Evolutionary conservation across 37 sponge, comb jelly and placozoan species (phyloP), one percentile per base, ranked within the genome.

Genomic region (Bolinopsis microptera): DNA sequence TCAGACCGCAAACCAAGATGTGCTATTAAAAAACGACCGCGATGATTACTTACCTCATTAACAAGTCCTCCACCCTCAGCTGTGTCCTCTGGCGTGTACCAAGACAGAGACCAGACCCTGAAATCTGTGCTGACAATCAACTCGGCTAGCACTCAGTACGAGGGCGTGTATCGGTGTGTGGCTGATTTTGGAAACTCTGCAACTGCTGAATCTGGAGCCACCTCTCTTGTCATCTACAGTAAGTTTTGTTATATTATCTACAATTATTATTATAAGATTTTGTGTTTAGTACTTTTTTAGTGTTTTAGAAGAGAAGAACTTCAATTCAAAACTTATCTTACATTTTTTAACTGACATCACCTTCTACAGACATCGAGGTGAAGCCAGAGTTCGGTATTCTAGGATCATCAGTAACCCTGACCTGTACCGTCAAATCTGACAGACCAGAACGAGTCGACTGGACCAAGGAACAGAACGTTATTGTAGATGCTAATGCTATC

Each of bases 381-480:
- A 3, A 13, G 13, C 27, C 41, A 9, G 90, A 18, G 41, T 86
- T 39, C 61, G 90, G 36, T 41, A 86, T 86, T 27, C 25, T 86
- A 9, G 90, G 90, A 30, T 35, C 38, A 3, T 3, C 40, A 22
- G 90, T 39, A 41, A 39, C 28, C 16, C 40, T 86, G 23, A 86
- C 90, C 61, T 86, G 90, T 40, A 40, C 61, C 1, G 22, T 86
- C 90, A 86, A 41, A 27, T 86, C 90, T 2, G 90, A 86, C 36
- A 40, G 36, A 39, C 90, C 90, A 3, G 36, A 39, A 28, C 1
- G 90, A 25, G 35, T 86, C 1, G 41, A 39, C 26, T 86, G 90
- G 90, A 86, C 41, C 26, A 86, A 86, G 61, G 90, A 86, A 8
- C 34, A 86, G 31, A 86, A 86, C 30, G 90, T 86, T 3, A 33